Conservation (phyloP, 2,113 vertebrate species). For the Tonatia bakeri region DNA sequence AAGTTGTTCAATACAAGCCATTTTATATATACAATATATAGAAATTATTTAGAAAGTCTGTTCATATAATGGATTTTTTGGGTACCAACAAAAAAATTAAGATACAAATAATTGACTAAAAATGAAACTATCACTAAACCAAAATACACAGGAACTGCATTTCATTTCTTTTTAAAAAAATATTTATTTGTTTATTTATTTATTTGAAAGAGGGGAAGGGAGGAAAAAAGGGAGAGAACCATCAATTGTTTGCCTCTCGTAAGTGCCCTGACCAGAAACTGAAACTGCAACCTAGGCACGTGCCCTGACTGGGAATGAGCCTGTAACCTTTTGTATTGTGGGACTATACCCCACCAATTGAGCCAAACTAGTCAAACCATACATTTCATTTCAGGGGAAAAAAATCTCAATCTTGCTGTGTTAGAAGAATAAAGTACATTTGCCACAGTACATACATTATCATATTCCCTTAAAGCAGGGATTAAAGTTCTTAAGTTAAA, state of each 20-base stretch:
- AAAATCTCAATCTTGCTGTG: conserved; percentile 58
- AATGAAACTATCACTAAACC: conserved; percentile 74
- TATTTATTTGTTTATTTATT: too few relatives aligned
- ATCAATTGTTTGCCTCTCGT: too few relatives aligned
- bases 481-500: conserved; percentile 48
- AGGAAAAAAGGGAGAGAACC: too few relatives aligned
- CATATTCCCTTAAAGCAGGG: conserved; percentile 44
- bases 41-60: conserved; percentile 77
- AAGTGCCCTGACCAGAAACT: too few relatives aligned
- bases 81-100: conserved; percentile 74
- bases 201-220: too few relatives aligned
- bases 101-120: conserved; percentile 69
- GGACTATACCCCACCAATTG: too few relatives aligned
- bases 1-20: conserved; percentile 75
- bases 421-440: conserved; percentile 72
- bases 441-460: conserved; percentile 66
- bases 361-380: not conserved
- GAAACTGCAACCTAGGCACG: too few relatives aligned
- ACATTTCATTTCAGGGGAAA: conserved; percentile 44
- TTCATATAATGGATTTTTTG: conserved; percentile 75
- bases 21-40: conserved; percentile 78
- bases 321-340: too few relatives aligned
- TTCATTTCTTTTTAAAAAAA: not conserved
- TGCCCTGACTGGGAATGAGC: too few relatives aligned
- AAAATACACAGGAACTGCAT: conserved; percentile 64